These are phyloP conservation scores for Pandemis cinnamomeana DNA, from an alignment of 2,888 invertebrate species.

Conservation along the genomic window DNA sequence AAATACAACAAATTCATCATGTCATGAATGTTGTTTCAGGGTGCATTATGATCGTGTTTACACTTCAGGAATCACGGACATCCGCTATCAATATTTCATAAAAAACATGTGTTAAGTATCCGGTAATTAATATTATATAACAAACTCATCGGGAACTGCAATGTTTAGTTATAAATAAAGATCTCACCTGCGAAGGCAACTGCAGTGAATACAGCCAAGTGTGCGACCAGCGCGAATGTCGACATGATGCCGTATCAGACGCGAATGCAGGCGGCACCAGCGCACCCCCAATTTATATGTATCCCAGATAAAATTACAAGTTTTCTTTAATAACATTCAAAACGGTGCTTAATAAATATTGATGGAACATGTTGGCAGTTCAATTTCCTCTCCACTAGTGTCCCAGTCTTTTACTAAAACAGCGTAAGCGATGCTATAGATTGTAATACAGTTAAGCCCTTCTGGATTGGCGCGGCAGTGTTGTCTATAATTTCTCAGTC, in stretches of 20 bases:
- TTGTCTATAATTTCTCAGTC: constrained; percentile 60
- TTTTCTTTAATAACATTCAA: constrained; percentile 54
- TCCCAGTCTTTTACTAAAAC: background rate
- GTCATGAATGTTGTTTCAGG: too few species aligned
- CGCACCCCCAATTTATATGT: constrained; percentile 65
- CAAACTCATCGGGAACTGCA: too few species aligned
- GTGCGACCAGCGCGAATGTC: constrained; percentile 50
- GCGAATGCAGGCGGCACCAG: constrained; percentile 61
- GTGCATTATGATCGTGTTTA: too few species aligned
- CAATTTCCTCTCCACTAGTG: constrained; percentile 52
- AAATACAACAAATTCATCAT: too few species aligned
- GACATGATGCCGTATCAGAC: constrained; percentile 60
- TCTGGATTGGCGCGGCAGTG: background rate
- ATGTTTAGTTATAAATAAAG: background rate
- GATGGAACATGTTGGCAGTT: constrained; percentile 56
- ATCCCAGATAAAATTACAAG: constrained; percentile 62
- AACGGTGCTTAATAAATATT: constrained; percentile 71
- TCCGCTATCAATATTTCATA: too few species aligned
- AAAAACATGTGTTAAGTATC: too few species aligned
- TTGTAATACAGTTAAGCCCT: background rate
- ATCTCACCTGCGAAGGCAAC: constrained; percentile 52
- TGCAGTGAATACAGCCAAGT: constrained; percentile 48
- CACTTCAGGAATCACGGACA: too few species aligned
- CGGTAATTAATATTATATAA: too few species aligned
- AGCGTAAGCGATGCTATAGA: background rate